phyloP scores from a whole-genome alignment of 2,888 invertebrate genomes.

The Diachrysia chrysitis region DNA sequence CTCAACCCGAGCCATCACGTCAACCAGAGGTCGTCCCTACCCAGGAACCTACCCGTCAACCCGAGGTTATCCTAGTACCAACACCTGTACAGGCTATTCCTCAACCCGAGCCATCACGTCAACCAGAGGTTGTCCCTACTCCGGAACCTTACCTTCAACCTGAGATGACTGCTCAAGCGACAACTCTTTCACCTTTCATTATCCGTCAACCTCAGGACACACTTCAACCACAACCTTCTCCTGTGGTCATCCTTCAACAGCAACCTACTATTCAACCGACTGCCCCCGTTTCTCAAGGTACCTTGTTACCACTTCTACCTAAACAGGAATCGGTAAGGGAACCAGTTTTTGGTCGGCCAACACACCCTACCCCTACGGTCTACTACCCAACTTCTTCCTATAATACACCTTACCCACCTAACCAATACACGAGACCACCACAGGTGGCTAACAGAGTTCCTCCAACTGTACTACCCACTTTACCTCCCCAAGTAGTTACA shows the following conservation, averaged over 20 bases:
- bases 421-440: too few relatives aligned
- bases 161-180: not conserved
- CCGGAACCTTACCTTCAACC: too few relatives aligned
- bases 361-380: not conserved
- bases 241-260: not conserved
- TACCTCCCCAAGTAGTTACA: not conserved
- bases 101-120: too few relatives aligned
- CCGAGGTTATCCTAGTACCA: too few relatives aligned
- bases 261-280: too few relatives aligned
- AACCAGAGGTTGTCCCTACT: too few relatives aligned
- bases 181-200: not conserved
- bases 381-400: not conserved
- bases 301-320: not conserved
- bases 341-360: not conserved
- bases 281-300: not conserved
- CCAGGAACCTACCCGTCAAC: too few relatives aligned
- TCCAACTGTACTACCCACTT: not conserved
- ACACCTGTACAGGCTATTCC: too few relatives aligned
- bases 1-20: not conserved
- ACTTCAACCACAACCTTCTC: not conserved
- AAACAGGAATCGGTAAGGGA: not conserved
- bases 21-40: too few relatives aligned
- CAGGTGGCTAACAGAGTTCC: too few relatives aligned
- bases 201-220: not conserved
- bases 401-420: not conserved